Percentiles rank a stretch among this genome's conserved stretches.
Evolutionary conservation across 2,888 invertebrate genomes (phyloP).

Genomic region (Melieria crassipennis): DNA sequence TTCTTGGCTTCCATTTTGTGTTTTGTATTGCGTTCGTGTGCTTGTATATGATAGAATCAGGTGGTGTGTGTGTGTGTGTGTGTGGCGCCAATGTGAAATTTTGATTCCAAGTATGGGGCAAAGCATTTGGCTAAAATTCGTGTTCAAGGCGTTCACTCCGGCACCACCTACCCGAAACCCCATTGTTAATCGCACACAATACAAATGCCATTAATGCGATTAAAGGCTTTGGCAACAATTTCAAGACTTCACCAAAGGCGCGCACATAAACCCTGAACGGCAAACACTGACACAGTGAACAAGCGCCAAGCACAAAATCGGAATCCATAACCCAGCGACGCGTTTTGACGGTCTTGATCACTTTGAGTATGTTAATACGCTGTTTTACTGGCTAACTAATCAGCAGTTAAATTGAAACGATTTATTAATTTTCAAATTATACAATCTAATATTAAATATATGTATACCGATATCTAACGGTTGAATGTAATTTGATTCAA

Average conservation of each 20-base stretch:
- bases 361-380: no score
- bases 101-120: background rate
- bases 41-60: background rate
- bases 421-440: no score
- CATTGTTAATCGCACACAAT: slow-evolving; percentile 48
- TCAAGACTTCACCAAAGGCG: slow-evolving; percentile 14
- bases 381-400: no score
- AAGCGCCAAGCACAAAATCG: no score
- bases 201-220: slow-evolving; percentile 61
- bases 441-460: no score
- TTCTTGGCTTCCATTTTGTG: background rate
- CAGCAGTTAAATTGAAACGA: no score
- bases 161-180: no score
- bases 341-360: no score
- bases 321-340: no score
- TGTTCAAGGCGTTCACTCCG: no score
- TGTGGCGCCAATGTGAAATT: background rate
- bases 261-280: slow-evolving; percentile 1
- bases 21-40: background rate
- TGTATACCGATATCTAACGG: no score
- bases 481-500: no score
- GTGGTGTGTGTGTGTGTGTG: background rate
- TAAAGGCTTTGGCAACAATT: slow-evolving; percentile 47
- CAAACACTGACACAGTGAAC: slow-evolving; percentile 3
- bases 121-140: background rate